phyloP scores from a whole-genome alignment of 2,888 invertebrate genomes.

The Cheilosia vulpina region DNA sequence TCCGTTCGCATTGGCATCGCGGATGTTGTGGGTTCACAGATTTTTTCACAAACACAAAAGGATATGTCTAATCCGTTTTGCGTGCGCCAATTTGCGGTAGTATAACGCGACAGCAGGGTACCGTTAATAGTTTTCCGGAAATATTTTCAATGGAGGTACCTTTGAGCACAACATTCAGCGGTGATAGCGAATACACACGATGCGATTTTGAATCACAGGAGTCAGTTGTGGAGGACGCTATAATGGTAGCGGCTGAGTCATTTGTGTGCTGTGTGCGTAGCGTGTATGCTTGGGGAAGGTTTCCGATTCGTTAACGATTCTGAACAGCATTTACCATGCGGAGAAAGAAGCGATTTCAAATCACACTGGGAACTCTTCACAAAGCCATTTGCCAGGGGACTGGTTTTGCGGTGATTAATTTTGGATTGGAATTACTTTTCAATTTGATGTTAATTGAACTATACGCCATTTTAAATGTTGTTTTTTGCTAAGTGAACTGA shows the following conservation, averaged over 20 bases:
- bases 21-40: neutral
- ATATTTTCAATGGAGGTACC: neutral
- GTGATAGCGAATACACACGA: neutral
- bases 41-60: conserved; percentile 17
- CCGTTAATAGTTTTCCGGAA: conserved; percentile 10
- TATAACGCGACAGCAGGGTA: neutral
- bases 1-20: neutral
- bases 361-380: neutral
- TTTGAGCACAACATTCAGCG: neutral
- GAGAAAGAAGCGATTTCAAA: conserved; percentile 2
- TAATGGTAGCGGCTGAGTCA: no score
- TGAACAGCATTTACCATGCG: conserved; percentile 1
- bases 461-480: no score
- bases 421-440: conserved; percentile 13
- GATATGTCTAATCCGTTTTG: conserved; percentile 11
- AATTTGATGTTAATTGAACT: neutral
- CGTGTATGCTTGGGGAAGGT: neutral
- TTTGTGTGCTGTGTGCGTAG: no score
- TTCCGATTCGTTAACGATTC: conserved; percentile 7
- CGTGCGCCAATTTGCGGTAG: neutral
- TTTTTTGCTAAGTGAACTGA: no score
- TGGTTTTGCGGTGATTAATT: conserved; percentile 16
- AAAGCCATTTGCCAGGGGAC: neutral
- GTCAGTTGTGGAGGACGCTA: neutral
- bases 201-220: neutral